These are phyloP conservation scores for Antitype chi DNA, from an alignment of 2,888 invertebrate genomes.

Conservation along the genomic window DNA sequence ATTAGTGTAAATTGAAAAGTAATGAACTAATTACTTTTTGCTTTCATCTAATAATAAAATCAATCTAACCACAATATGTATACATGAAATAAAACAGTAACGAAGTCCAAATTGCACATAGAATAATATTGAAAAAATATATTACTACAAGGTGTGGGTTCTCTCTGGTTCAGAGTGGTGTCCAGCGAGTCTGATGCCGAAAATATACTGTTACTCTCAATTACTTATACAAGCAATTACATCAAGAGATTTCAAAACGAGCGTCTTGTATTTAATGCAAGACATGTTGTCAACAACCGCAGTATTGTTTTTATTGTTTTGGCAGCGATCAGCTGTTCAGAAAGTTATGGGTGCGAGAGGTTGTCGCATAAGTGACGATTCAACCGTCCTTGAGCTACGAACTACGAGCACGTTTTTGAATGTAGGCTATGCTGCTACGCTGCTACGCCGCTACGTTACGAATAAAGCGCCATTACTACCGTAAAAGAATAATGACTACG, in stretches of 20 bases:
- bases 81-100: too few species aligned
- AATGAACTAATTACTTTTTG: constrained; percentile 6
- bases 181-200: too few species aligned
- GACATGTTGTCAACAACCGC: background rate
- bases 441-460: constrained; percentile 22
- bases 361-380: constrained; percentile 13
- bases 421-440: constrained; percentile 34
- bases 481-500: constrained; percentile 48
- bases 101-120: too few species aligned
- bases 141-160: too few species aligned
- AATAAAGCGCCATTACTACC: constrained; percentile 35
- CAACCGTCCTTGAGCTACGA: constrained; percentile 39
- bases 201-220: too few species aligned
- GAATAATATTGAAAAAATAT: too few species aligned
- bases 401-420: constrained; percentile 33
- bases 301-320: constrained; percentile 19
- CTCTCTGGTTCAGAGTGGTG: too few species aligned
- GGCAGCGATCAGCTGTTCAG: background rate
- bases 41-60: background rate
- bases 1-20: constrained; percentile 18
- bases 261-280: constrained; percentile 4
- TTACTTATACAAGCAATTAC: background rate
- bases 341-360: constrained; percentile 4
- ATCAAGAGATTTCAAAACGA: background rate
- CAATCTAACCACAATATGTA: background rate